Evolutionary conservation across 2,888 invertebrate genomes (phyloP).

Genomic region (Prosopocoilus inquinatus): DNA sequence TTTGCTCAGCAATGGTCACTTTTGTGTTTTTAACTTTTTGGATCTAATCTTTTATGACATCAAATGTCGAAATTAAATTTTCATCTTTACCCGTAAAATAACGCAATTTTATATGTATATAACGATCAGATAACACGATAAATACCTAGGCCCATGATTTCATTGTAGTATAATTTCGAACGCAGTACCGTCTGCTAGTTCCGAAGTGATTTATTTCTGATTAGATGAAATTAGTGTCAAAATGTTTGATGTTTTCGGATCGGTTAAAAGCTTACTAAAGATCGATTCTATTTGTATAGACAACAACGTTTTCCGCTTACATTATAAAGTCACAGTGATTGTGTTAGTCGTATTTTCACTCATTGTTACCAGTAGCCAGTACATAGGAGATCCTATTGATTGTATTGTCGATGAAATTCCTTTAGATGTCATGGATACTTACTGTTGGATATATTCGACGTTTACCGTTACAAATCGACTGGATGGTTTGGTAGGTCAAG

Average conservation of each 20-base stretch:
- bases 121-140: no score
- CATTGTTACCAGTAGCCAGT: slow-evolving; percentile 89
- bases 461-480: slow-evolving; percentile 85
- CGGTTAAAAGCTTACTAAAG: slow-evolving; percentile 89
- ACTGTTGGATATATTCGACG: slow-evolving; percentile 91
- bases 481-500: slow-evolving; percentile 74
- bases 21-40: no score
- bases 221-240: no score
- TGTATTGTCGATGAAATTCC: slow-evolving; percentile 91
- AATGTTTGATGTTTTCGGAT: slow-evolving; percentile 95
- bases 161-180: no score
- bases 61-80: no score
- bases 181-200: no score
- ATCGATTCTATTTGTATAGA: slow-evolving; percentile 90
- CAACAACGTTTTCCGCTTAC: slow-evolving; percentile 90
- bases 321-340: slow-evolving; percentile 91
- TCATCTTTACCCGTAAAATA: no score
- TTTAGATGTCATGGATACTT: slow-evolving; percentile 88
- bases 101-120: no score
- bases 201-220: no score
- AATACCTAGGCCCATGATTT: no score
- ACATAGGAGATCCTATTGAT: slow-evolving; percentile 96
- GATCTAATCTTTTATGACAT: no score
- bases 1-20: no score
- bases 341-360: slow-evolving; percentile 90